Percentiles rank a stretch among this genome's conserved stretches.
Evolutionary conservation across 2,113 vertebrate species (phyloP).

Genomic region (Hippotragus niger): DNA sequence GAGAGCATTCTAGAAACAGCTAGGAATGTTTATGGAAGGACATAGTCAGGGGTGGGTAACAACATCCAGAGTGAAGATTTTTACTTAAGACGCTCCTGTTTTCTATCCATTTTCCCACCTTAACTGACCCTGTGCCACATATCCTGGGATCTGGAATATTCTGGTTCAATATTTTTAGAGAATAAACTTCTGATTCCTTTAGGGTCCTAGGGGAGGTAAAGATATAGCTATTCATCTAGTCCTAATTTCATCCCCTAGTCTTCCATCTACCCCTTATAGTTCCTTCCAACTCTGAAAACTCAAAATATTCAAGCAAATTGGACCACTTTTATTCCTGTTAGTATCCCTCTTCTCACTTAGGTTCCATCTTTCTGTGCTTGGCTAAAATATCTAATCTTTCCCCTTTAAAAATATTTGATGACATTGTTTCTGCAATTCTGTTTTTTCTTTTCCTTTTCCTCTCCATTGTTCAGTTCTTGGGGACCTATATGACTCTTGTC

Average conservation of each 20-base stretch:
- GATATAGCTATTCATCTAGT: background rate
- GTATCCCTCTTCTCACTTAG: background rate
- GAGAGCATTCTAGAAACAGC: background rate
- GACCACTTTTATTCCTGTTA: background rate
- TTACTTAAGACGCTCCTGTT: background rate
- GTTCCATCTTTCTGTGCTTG: background rate
- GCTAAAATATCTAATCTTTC: background rate
- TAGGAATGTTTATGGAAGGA: background rate
- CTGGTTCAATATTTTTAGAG: background rate
- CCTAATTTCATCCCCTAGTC: background rate
- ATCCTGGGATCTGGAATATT: background rate
- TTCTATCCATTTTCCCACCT: background rate
- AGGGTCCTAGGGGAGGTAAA: fast-evolving
- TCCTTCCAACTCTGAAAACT: background rate
- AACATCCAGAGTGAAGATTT: background rate
- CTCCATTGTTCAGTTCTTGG: background rate
- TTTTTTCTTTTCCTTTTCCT: background rate
- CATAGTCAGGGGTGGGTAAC: background rate
- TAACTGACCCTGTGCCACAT: background rate
- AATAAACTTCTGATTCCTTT: background rate
- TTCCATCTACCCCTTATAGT: background rate
- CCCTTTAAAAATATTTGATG: background rate
- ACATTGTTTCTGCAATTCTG: background rate
- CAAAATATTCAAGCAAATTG: background rate
- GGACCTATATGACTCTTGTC: background rate